Evolutionary conservation across 2,888 invertebrate species (phyloP), one percentile per base, ranked within the genome.

Genomic region (Lomographa bimaculata): DNA sequence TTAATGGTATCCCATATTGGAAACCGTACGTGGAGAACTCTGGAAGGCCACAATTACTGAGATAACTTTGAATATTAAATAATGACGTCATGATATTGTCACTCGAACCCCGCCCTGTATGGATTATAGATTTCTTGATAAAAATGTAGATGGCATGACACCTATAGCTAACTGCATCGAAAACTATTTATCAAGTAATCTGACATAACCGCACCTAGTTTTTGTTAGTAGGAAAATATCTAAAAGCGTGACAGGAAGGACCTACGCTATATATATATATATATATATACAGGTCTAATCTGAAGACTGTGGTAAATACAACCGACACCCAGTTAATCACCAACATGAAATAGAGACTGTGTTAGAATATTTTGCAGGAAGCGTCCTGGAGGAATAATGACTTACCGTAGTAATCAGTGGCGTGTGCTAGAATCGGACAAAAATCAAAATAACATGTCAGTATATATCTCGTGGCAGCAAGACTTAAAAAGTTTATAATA

Each of bases 381-480:
- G 79, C 79, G 58, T 64, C 72, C 90, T 90, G 91, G 90, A 91
- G 92, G 91, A 93, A 93, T 91, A 92, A 92, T 92, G 93, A 97
- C 98, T 97, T 96, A 98, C 98, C 98, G 96, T 98, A 98, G 92
- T 98, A 98, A 92, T 97, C 98, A 93, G 97, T 96, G 86, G 97
- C 96, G 94, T 97, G 97, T 91, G 97, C 97, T 96, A 82, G 70
- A 85, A 77, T 64, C 60, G 79, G 79, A 83, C 80, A 87, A 80
- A 86, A 83, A 21, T 81, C 71, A 78, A 79, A 81, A 79, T 67
- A 75, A 70, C 66, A 67, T 64, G 73, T 84, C 79, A 81, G 73
- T 82, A 46, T 57, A 60, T 47, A 59, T 49, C 57, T 46, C 49
- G 54, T 61, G 55, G 48, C 50, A 28, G 33, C 34, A 17, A 38